Evolutionary conservation across 2,888 invertebrate genomes (phyloP), one percentile per base, ranked within the genome.

Genomic region (Thumatha senex): DNA sequence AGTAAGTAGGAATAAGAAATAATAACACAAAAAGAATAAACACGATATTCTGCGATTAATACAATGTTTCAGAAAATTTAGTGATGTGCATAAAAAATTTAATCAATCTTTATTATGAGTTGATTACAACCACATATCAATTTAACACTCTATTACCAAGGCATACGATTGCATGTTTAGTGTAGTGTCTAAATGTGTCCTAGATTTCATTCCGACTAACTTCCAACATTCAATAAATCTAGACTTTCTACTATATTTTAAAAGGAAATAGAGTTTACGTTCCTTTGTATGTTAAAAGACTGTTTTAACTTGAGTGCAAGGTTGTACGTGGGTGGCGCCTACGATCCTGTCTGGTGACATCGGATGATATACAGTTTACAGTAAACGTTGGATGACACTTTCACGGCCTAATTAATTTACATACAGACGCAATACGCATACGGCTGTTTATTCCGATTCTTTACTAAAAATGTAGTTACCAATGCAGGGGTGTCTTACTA

Each of bases 271-370:
- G 2, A 10, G 33, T 46, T 12, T 51, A 33, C 41, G 51, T 48
- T 41, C 29, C 18, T 40, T 42, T 53, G 46, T 34, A 5, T 4
- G 18, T 30, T 0, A 34, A 2, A 47, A 44, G 41, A 46, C 46
- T 55, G 33, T 40, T 34, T 48, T 18, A 31, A 9, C 15, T 11
- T 54, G 46, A 53, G 47, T 50, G 57, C 68, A 62, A 70, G 70
- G 67, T 63, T 61, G 46, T 30, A 0, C 1, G 54, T 62, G 47
- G 56, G 63, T 35, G 54, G 33, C 51, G 34, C 67, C 66, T 58
- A 64, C 71, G 33, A 13, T 47, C 38, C 30, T 40, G 36, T 48
- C n/a, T 39, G 29, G 29, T 42, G 49, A 56, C 47, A 59, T 54
- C 51, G 55, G 52, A 53, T 45, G 46, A 39, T 31, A 43, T n/a